Evolutionary conservation across 2,113 vertebrate species (phyloP).

Genomic region (Bettongia penicillata): DNA sequence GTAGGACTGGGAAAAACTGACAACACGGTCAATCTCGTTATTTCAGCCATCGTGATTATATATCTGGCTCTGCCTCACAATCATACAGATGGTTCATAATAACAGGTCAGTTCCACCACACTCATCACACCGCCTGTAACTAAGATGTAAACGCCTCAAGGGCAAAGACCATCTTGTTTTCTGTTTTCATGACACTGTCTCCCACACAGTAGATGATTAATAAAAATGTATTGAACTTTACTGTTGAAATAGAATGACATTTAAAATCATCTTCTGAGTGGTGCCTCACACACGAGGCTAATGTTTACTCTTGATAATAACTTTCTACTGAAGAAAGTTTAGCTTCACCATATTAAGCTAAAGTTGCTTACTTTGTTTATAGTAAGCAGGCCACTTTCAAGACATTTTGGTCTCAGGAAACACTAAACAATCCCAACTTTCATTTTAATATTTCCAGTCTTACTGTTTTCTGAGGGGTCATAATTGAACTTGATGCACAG

Average conservation of each 20-base stretch:
- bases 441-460: neutral
- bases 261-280: neutral
- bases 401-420: slow-evolving; percentile 6
- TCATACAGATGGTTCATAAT: neutral
- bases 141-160: neutral
- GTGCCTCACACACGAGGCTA: neutral
- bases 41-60: neutral
- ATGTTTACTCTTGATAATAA: neutral
- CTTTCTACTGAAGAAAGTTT: neutral
- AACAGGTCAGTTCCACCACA: neutral
- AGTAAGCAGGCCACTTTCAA: slow-evolving; percentile 20
- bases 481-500: neutral
- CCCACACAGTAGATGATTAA: neutral
- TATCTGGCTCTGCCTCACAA: neutral
- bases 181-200: neutral
- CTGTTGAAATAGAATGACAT: too few species aligned
- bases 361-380: slow-evolving; percentile 11
- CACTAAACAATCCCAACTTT: neutral
- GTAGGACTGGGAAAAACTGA: too few species aligned
- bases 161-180: neutral
- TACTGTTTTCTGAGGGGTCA: neutral
- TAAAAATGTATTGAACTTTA: neutral
- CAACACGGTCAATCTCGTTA: too few species aligned
- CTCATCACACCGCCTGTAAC: neutral
- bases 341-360: neutral